A percentile compares a stretch with the other conserved stretches of the same genome.
These are phyloP conservation scores for Pituophis catenifer DNA, from an alignment of 2,113 vertebrate genomes.

Conservation along the genomic window DNA sequence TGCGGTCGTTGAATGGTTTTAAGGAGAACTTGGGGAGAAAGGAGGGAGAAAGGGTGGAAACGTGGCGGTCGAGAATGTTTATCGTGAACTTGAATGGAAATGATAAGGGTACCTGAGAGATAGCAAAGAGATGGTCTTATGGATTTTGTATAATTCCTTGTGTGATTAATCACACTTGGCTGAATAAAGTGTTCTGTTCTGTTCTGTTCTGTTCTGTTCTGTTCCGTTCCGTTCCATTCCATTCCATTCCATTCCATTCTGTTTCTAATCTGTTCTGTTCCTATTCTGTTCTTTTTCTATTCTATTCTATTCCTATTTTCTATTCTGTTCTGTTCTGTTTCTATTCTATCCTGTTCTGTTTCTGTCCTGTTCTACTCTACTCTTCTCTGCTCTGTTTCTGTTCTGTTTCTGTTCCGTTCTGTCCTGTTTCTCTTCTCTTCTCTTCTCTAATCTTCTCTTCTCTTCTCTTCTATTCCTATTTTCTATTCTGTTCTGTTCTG, in stretches of 20 bases:
- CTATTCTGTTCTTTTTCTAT: not conserved
- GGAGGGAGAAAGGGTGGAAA: rapidly evolving
- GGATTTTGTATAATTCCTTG: not conserved
- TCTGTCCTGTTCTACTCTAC: too few species aligned
- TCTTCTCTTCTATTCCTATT: not conserved
- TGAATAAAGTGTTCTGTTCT: not conserved
- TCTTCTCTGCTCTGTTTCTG: too few species aligned
- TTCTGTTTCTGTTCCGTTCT: too few species aligned
- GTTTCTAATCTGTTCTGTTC: too few species aligned
- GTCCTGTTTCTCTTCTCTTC: too few species aligned
- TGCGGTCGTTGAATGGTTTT: rapidly evolving
- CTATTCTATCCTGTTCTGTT: too few species aligned
- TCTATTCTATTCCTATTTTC: too few species aligned
- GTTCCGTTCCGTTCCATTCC: not conserved
- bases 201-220: too few species aligned
- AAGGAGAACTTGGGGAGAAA: rapidly evolving
- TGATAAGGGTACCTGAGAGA: not conserved
- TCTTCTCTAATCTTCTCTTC: too few species aligned
- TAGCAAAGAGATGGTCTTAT: conserved; percentile 19
- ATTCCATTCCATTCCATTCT: too few species aligned
- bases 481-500: not conserved
- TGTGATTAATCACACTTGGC: not conserved
- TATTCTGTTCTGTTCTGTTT: too few species aligned
- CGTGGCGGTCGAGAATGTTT: not conserved
- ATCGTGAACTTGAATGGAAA: not conserved